Conservation (phyloP, 2,888 invertebrate genomes). For the Hoplodrina blanda region DNA sequence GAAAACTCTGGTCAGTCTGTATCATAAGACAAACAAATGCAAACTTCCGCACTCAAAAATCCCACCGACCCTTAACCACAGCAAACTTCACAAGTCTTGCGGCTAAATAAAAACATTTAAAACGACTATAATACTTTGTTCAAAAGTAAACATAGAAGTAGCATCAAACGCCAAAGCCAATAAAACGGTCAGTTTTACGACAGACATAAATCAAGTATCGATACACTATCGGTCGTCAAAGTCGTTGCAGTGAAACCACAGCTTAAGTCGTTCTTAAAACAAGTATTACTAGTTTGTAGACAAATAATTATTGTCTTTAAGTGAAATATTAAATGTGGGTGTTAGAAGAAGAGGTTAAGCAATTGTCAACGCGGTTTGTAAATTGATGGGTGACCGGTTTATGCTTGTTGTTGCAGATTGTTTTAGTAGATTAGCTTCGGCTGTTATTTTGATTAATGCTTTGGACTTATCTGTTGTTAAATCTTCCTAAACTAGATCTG, state of each 20-base stretch:
- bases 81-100: slow-evolving; percentile 58
- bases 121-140: slow-evolving; percentile 67
- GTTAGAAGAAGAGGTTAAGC: slow-evolving; percentile 45
- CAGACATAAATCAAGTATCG: slow-evolving; percentile 84
- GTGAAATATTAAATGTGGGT: slow-evolving; percentile 54
- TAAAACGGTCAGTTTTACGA: slow-evolving; percentile 86
- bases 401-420: slow-evolving; percentile 24
- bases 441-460: slow-evolving; percentile 10
- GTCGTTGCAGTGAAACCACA: slow-evolving; percentile 65
- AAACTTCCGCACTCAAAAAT: not conserved
- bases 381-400: slow-evolving; percentile 28
- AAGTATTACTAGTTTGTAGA: slow-evolving; percentile 57
- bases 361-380: slow-evolving; percentile 54
- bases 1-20: not conserved
- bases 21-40: not conserved
- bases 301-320: slow-evolving; percentile 64
- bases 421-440: slow-evolving; percentile 7
- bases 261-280: slow-evolving; percentile 62
- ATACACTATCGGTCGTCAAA: slow-evolving; percentile 74
- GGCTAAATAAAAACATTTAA: slow-evolving; percentile 56
- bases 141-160: slow-evolving; percentile 72
- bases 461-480: slow-evolving; percentile 6
- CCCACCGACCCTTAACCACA: slow-evolving; percentile 19
- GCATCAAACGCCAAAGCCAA: slow-evolving; percentile 73
- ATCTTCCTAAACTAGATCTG: slow-evolving; percentile 8